phyloP scores from a whole-genome alignment of 2,888 invertebrate species.

The Andrena haemorrhoa region DNA sequence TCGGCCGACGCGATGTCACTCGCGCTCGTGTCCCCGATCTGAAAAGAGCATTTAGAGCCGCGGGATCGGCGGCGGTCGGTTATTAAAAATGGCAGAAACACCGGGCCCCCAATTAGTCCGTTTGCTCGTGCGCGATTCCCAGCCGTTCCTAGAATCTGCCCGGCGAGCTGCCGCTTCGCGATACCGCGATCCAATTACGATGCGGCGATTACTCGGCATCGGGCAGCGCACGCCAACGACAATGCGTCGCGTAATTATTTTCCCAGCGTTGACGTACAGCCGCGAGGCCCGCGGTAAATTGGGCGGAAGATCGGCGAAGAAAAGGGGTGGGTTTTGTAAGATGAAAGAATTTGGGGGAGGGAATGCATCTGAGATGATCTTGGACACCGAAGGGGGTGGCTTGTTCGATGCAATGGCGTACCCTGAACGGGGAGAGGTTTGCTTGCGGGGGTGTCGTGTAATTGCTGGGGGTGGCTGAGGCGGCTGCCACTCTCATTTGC shows the following conservation, averaged over 20 bases:
- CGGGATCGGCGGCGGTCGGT: slow-evolving; percentile 20
- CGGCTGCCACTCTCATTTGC: too few species aligned
- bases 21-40: slow-evolving; percentile 16
- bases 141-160: slow-evolving; percentile 16
- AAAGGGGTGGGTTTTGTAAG: slow-evolving; percentile 30
- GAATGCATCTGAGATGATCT: background rate
- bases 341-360: slow-evolving; percentile 14
- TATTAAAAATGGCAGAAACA: slow-evolving; percentile 58
- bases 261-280: background rate
- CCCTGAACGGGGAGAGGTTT: slow-evolving; percentile 13
- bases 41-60: slow-evolving; percentile 14
- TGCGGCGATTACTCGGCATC: slow-evolving; percentile 43
- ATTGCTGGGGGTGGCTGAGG: too few species aligned
- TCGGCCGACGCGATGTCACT: slow-evolving; percentile 28
- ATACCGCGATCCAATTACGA: slow-evolving; percentile 58
- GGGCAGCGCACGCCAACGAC: slow-evolving; percentile 29
- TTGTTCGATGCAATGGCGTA: slow-evolving; percentile 22
- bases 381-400: background rate
- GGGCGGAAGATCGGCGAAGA: slow-evolving; percentile 27
- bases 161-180: slow-evolving; percentile 17
- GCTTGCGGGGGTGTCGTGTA: slow-evolving; percentile 2
- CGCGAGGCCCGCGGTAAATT: slow-evolving; percentile 17
- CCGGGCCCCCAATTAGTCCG: slow-evolving; percentile 42
- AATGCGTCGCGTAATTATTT: slow-evolving; percentile 50
- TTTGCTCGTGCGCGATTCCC: slow-evolving; percentile 31